phyloP scores from a whole-genome alignment of 2,797 vertebrate species.

The Halcyon smyrnensis region DNA sequence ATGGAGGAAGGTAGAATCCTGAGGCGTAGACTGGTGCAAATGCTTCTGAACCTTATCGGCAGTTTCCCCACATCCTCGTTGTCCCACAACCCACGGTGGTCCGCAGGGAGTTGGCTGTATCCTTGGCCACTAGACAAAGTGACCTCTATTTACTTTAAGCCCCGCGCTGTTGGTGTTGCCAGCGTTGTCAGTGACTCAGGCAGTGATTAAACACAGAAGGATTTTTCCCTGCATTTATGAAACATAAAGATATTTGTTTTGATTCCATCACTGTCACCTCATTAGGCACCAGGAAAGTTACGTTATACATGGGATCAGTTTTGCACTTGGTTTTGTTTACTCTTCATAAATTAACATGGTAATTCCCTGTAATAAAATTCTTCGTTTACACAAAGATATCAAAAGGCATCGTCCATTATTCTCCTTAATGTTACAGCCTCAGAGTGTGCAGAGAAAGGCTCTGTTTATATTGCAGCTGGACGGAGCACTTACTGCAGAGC shows the following conservation, averaged over 20 bases:
- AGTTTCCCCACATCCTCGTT: not conserved
- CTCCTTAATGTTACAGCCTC: constrained; percentile 56
- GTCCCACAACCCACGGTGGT: constrained; percentile 44
- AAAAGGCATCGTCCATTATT: constrained; percentile 62
- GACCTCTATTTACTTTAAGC: constrained; percentile 49
- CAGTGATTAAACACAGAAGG: constrained; percentile 53
- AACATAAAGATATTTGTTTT: constrained; percentile 69
- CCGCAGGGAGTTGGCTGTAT: not conserved
- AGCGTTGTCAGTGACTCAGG: constrained; percentile 30
- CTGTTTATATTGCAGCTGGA: constrained; percentile 65
- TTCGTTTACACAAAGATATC: constrained; percentile 71
- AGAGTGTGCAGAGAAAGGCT: constrained; percentile 23
- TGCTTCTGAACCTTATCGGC: not conserved
- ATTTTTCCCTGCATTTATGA: constrained; percentile 61
- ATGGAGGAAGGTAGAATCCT: not conserved
- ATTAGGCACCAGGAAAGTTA: constrained; percentile 63
- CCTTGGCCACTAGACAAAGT: not conserved
- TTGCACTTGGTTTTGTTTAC: constrained; percentile 69
- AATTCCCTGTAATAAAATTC: constrained; percentile 74
- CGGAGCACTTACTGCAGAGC: constrained; percentile 12
- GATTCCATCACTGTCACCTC: constrained; percentile 65
- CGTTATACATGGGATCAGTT: constrained; percentile 55
- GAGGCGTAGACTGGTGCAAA: not conserved
- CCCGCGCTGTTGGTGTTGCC: constrained; percentile 5
- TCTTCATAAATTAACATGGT: constrained; percentile 67